phyloP scores from a whole-genome alignment of 2,113 vertebrate genomes.

The Zosterops hypoxanthus region DNA sequence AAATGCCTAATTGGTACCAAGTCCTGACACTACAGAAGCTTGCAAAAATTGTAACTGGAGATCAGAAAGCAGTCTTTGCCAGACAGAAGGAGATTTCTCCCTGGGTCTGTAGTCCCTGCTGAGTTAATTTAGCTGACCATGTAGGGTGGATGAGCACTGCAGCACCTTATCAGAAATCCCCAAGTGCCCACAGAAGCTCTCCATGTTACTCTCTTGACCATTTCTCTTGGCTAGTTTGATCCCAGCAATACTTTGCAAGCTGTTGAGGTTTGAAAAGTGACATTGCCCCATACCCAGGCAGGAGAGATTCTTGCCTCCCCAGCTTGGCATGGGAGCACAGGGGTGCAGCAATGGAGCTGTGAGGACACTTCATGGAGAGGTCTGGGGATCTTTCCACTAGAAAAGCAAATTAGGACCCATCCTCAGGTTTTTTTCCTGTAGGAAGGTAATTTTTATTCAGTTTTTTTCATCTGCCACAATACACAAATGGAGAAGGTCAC shows the following conservation, averaged over 20 bases:
- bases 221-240: neutral
- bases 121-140: neutral
- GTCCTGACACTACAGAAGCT: neutral
- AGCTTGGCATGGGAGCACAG: accelerated
- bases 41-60: neutral
- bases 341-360: neutral
- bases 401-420: neutral
- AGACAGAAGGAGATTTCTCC: neutral
- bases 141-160: neutral
- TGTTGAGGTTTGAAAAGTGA: neutral
- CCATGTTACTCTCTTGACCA: accelerated
- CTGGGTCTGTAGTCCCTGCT: neutral
- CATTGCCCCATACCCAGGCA: neutral
- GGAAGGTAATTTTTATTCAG: neutral
- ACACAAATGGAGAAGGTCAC: accelerated
- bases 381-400: neutral
- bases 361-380: accelerated
- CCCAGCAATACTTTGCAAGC: neutral
- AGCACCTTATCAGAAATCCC: neutral
- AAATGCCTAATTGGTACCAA: neutral
- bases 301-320: neutral
- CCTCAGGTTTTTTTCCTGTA: neutral
- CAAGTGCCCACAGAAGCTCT: neutral
- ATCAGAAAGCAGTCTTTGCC: neutral
- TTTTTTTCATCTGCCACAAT: neutral